Conservation (phyloP, 2,888 invertebrate genomes). For the Chalcis sispes region DNA sequence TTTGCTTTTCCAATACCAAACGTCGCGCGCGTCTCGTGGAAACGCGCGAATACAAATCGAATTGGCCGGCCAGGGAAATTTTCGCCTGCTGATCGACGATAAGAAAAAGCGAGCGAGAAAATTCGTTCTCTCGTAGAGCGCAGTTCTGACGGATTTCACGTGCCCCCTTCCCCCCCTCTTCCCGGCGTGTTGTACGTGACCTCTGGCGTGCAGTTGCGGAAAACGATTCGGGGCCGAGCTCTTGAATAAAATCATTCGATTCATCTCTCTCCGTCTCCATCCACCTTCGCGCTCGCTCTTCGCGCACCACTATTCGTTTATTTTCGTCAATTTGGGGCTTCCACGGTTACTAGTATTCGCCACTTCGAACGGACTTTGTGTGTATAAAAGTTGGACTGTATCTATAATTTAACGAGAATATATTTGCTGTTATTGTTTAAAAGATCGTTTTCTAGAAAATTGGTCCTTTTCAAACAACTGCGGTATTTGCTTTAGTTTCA, state of each 20-base stretch:
- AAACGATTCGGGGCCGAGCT: background rate
- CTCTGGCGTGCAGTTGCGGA: conserved; percentile 1
- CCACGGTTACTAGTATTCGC: conserved; percentile 34
- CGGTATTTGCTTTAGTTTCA: too few relatives aligned
- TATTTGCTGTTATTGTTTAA: background rate
- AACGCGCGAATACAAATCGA: conserved; percentile 66
- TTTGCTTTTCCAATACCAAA: too few relatives aligned
- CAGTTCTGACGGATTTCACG: conserved; percentile 49
- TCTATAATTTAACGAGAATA: background rate
- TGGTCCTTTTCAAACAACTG: too few relatives aligned
- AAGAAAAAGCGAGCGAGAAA: background rate
- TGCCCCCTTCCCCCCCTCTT: too few relatives aligned
- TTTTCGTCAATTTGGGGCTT: conserved; percentile 32
- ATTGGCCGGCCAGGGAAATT: conserved; percentile 65
- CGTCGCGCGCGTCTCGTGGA: background rate
- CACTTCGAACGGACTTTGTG: conserved; percentile 6
- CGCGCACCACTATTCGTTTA: conserved; percentile 9
- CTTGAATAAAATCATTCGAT: conserved; percentile 47
- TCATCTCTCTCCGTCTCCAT: conserved; percentile 18
- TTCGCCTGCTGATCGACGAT: conserved; percentile 52
- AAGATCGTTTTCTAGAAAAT: background rate
- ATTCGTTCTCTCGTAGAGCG: conserved; percentile 20
- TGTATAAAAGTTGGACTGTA: background rate
- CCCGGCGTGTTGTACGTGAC: conserved; percentile 39
- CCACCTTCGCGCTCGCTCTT: background rate